Evolutionary conservation across 1,140 invertebrate genomes (phyloP).

Genomic region (Neuroterus valhalla): DNA sequence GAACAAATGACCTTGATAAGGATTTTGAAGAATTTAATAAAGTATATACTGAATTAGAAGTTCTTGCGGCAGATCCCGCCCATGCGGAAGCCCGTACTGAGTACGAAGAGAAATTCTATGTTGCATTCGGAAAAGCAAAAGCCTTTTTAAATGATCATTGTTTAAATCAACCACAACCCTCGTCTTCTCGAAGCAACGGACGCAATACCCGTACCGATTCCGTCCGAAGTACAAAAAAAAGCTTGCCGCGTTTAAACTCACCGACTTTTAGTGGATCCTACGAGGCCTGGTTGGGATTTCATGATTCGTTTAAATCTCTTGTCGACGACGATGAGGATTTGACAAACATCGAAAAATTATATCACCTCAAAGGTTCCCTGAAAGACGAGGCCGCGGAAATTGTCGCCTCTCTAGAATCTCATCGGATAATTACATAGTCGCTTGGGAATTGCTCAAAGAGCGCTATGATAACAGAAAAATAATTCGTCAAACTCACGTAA

Average conservation of each 20-base stretch:
- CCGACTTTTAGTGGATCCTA: conserved; percentile 51
- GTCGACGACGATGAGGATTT: conserved; percentile 49
- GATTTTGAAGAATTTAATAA: neutral
- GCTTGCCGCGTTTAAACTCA: conserved; percentile 49
- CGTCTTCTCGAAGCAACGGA: too few relatives aligned
- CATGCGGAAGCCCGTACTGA: neutral
- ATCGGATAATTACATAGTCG: conserved; percentile 63
- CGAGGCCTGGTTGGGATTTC: conserved; percentile 56
- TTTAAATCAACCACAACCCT: too few relatives aligned
- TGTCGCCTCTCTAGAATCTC: conserved; percentile 54
- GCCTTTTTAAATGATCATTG: neutral
- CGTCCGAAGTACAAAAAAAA: neutral
- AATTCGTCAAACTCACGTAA: conserved; percentile 50
- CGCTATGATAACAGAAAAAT: conserved; percentile 62
- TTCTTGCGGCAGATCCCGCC: neutral
- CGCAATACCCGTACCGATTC: neutral
- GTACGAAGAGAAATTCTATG: too few relatives aligned
- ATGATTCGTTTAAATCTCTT: conserved; percentile 51
- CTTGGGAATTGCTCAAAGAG: conserved; percentile 53
- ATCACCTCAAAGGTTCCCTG: too few relatives aligned
- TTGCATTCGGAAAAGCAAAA: too few relatives aligned
- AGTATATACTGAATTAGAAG: neutral
- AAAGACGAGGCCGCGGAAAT: too few relatives aligned
- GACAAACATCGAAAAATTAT: conserved; percentile 37
- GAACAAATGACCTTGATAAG: neutral